A percentile compares a stretch with the other conserved stretches of the same genome.
These are phyloP conservation scores for Clistopyga incitator DNA, from an alignment of 2,888 invertebrate genomes.

Conservation along the genomic window DNA sequence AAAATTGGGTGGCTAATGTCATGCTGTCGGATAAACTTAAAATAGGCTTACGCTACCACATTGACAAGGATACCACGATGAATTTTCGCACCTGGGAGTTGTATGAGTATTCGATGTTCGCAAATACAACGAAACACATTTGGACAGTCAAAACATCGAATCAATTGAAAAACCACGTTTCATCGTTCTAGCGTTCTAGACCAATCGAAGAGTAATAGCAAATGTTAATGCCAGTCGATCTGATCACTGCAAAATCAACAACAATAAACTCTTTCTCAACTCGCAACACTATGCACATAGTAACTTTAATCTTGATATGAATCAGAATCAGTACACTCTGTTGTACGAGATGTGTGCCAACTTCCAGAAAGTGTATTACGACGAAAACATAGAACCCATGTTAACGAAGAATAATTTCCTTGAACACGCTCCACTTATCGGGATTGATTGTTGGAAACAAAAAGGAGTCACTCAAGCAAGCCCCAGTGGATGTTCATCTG, in stretches of 20 bases:
- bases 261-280: slow-evolving; percentile 80
- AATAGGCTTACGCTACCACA: slow-evolving; percentile 63
- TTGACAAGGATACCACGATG: slow-evolving; percentile 62
- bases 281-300: slow-evolving; percentile 78
- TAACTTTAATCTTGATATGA: slow-evolving; percentile 72
- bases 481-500: slow-evolving; percentile 13
- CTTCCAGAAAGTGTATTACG: slow-evolving; percentile 60
- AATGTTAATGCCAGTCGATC: slow-evolving; percentile 68
- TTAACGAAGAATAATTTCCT: slow-evolving; percentile 30
- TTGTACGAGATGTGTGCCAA: slow-evolving; percentile 73
- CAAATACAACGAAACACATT: slow-evolving; percentile 74
- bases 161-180: slow-evolving; percentile 80
- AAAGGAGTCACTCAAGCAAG: slow-evolving; percentile 29
- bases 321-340: slow-evolving; percentile 60
- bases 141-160: slow-evolving; percentile 75
- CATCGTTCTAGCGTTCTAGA: slow-evolving; percentile 81
- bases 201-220: slow-evolving; percentile 75
- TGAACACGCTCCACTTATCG: background rate
- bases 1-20: slow-evolving; percentile 68
- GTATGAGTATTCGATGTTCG: slow-evolving; percentile 80
- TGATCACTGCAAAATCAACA: slow-evolving; percentile 76
- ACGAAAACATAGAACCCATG: slow-evolving; percentile 26
- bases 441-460: slow-evolving; percentile 35
- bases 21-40: slow-evolving; percentile 58
- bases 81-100: slow-evolving; percentile 80